phyloP scores from a whole-genome alignment of 2,113 vertebrate species.

The Gallinago undulata region DNA sequence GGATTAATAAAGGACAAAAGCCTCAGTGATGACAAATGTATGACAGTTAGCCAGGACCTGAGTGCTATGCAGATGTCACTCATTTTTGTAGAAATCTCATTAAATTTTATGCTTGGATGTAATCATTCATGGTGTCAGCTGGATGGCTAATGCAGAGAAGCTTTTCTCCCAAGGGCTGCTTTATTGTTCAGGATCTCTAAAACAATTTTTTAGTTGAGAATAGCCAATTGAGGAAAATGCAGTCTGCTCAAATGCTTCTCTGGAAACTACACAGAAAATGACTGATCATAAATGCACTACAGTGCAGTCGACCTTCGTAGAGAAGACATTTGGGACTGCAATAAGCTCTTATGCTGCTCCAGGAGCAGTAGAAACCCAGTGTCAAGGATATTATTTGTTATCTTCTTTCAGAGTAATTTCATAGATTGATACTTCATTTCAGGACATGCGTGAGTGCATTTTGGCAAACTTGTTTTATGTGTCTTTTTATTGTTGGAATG shows the following conservation, averaged over 20 bases:
- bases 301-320: neutral
- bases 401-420: neutral
- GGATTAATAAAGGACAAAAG: constrained; percentile 53
- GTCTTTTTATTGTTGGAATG: constrained; percentile 19
- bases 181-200: constrained; percentile 45
- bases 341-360: neutral
- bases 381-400: neutral
- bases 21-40: constrained; percentile 39
- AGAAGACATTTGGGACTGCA: neutral
- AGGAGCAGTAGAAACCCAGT: neutral
- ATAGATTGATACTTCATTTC: neutral
- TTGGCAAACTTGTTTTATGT: constrained; percentile 36
- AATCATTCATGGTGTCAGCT: constrained; percentile 62
- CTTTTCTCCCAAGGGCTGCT: neutral
- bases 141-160: constrained; percentile 15
- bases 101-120: constrained; percentile 49
- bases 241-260: constrained; percentile 8
- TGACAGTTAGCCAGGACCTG: constrained; percentile 44
- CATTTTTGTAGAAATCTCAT: constrained; percentile 60
- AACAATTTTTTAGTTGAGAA: constrained; percentile 53
- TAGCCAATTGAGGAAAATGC: constrained; percentile 14
- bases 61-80: constrained; percentile 59
- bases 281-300: neutral
- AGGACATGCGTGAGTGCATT: neutral
- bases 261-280: constrained; percentile 27